Evolutionary conservation across 2,888 invertebrate species (phyloP).

Genomic region (Scelioninae gen. 1): DNA sequence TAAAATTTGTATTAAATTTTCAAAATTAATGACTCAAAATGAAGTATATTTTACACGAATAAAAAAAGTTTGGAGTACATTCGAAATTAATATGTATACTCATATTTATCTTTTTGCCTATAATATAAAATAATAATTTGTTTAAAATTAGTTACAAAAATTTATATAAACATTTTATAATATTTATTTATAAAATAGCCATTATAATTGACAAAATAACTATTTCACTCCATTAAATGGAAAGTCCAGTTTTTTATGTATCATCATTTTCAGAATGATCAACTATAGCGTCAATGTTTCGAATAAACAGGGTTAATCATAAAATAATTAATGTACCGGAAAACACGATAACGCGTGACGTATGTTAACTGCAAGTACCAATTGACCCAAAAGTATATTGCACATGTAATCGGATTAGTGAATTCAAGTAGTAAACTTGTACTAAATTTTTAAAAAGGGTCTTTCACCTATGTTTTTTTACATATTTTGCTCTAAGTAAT

Average conservation of each 20-base stretch:
- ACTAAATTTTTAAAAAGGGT: constrained; percentile 21
- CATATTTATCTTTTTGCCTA: not conserved
- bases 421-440: constrained; percentile 35
- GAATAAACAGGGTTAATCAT: constrained; percentile 31
- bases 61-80: too few species aligned
- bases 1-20: not conserved
- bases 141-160: too few species aligned
- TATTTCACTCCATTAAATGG: too few species aligned
- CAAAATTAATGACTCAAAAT: not conserved
- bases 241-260: constrained; percentile 11
- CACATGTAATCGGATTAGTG: constrained; percentile 39
- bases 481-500: not conserved
- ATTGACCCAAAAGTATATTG: constrained; percentile 51
- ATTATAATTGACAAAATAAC: too few species aligned
- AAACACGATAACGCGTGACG: constrained; percentile 44
- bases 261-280: constrained; percentile 7
- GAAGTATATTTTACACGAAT: too few species aligned
- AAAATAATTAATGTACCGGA: constrained; percentile 42
- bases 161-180: too few species aligned
- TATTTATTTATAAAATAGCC: too few species aligned
- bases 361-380: constrained; percentile 42
- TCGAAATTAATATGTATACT: not conserved
- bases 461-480: constrained; percentile 5
- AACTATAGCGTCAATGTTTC: constrained; percentile 20
- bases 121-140: too few species aligned